Conservation (phyloP, 2,888 invertebrate species). For the Eupithecia subfuscata region DNA sequence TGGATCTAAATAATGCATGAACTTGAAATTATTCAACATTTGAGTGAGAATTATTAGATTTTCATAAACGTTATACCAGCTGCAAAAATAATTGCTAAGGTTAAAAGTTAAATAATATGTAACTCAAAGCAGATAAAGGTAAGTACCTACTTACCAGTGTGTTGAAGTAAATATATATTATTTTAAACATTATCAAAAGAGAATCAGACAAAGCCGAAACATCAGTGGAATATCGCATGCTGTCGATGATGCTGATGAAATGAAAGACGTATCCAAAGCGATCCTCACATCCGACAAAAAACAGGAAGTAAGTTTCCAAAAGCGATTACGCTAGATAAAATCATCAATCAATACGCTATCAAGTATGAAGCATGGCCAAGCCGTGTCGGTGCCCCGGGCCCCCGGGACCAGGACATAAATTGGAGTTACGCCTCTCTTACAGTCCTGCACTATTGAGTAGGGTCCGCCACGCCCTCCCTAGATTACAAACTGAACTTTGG, state of each 20-base stretch:
- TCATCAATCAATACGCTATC: conserved; percentile 36
- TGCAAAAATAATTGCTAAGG: not conserved
- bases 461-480: conserved; percentile 42
- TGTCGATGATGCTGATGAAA: not conserved
- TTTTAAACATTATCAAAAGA: not conserved
- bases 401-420: conserved; percentile 38
- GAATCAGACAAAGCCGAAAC: not conserved
- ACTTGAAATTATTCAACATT: not conserved
- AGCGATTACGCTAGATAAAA: conserved; percentile 22
- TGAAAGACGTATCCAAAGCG: not conserved
- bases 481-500: conserved; percentile 23
- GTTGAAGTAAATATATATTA: not conserved
- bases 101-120: not conserved
- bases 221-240: not conserved
- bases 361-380: conserved; percentile 27
- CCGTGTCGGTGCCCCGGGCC: conserved; percentile 25
- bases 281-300: not conserved
- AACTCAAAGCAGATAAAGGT: no score
- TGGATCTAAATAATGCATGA: conserved; percentile 20
- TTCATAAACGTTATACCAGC: not conserved
- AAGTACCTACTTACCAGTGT: no score
- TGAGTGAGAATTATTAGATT: not conserved
- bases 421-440: conserved; percentile 39
- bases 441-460: conserved; percentile 36
- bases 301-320: not conserved